Percentiles rank a stretch among this genome's conserved stretches.
Evolutionary conservation across 2,113 vertebrate genomes (phyloP).

Genomic region (Callocephalon fimbriatum): DNA sequence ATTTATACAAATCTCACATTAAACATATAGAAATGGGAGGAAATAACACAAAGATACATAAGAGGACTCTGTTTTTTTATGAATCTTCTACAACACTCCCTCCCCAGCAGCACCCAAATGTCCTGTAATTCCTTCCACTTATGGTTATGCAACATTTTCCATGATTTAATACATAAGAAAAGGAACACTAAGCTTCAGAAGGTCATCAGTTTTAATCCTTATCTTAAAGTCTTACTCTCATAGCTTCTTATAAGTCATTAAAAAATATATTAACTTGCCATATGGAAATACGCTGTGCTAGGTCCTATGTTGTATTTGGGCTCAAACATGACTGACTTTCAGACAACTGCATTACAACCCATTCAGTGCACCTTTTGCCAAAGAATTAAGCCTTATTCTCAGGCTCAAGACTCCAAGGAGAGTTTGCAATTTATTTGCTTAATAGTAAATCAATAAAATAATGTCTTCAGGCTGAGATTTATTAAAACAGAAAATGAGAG

Average conservation of each 20-base stretch:
- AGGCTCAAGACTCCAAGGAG: not conserved
- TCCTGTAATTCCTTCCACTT: not conserved
- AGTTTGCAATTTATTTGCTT: not conserved
- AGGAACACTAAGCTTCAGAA: not conserved
- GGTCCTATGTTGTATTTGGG: not conserved
- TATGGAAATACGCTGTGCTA: not conserved
- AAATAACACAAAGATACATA: rapidly evolving
- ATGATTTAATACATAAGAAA: not conserved
- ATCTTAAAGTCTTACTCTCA: not conserved
- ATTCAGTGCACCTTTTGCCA: not conserved
- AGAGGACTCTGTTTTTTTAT: rapidly evolving
- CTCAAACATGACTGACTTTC: not conserved
- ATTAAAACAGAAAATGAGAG: not conserved
- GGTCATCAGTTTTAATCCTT: not conserved
- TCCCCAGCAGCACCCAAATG: not conserved
- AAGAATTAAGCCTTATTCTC: not conserved
- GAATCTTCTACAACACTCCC: rapidly evolving
- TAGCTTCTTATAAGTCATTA: not conserved
- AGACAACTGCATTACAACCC: not conserved
- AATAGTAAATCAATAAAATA: not conserved
- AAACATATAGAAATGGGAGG: not conserved
- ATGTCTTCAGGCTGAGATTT: not conserved
- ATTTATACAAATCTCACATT: not conserved
- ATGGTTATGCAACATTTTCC: not conserved
- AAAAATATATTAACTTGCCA: not conserved